Percentiles rank a stretch among this genome's conserved stretches.
Conservation (phyloP, 2,888 invertebrate genomes). For the Cheilosia vernalis region DNA sequence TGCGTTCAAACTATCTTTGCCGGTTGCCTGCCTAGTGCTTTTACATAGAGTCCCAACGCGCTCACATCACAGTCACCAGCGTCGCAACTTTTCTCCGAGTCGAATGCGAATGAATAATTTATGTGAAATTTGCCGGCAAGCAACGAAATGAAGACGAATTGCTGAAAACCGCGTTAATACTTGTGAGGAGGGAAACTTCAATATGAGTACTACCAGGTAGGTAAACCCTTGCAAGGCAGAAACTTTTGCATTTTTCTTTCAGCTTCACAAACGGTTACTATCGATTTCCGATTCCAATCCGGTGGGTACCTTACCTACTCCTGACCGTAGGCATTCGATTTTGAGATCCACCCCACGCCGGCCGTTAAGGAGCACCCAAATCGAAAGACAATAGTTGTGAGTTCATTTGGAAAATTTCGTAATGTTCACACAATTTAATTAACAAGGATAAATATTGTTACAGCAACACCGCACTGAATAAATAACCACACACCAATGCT, state of each 20-base stretch:
- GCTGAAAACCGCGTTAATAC: constrained; percentile 68
- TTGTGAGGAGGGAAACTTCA: constrained; percentile 50
- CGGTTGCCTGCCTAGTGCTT: background rate
- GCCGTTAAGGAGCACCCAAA: constrained; percentile 76
- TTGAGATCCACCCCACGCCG: background rate
- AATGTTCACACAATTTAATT: constrained; percentile 83
- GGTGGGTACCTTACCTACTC: background rate
- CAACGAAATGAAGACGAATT: constrained; percentile 43
- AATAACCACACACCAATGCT: constrained; percentile 68
- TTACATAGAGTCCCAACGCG: background rate
- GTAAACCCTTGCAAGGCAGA: constrained; percentile 2
- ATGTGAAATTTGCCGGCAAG: constrained; percentile 54
- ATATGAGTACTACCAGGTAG: constrained; percentile 43
- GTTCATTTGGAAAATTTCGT: constrained; percentile 82
- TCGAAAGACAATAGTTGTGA: constrained; percentile 81
- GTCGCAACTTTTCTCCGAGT: constrained; percentile 57
- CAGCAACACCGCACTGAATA: constrained; percentile 76
- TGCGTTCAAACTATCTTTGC: constrained; percentile 41
- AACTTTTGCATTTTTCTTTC: constrained; percentile 59
- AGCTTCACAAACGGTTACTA: constrained; percentile 24
- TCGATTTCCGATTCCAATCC: background rate
- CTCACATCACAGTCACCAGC: constrained; percentile 19
- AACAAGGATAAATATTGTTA: constrained; percentile 83
- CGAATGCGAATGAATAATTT: constrained; percentile 74
- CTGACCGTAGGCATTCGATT: background rate